Evolutionary conservation across 2,888 invertebrate species (phyloP).

Genomic region (Chalcosyrphus nemorum): DNA sequence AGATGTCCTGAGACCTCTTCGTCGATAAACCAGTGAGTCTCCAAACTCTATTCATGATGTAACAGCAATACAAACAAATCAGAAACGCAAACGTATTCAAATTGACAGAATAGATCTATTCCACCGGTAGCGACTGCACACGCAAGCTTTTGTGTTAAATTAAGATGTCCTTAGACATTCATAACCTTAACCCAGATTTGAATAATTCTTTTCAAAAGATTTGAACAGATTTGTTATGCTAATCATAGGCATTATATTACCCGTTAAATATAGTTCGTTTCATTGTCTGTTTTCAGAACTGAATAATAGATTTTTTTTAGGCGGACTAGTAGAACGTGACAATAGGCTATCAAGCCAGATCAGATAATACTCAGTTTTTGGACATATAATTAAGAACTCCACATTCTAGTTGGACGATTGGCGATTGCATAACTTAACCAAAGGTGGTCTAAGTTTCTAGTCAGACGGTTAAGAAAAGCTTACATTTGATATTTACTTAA

Average conservation of each 20-base stretch:
- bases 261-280: background rate
- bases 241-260: background rate
- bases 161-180: background rate
- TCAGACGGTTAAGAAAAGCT: background rate
- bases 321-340: background rate
- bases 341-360: background rate
- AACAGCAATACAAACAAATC: too few species aligned
- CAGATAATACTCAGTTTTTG: background rate
- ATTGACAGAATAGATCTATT: background rate
- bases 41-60: too few species aligned
- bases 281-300: background rate
- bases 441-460: constrained; percentile 72
- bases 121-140: background rate
- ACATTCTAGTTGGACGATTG: background rate
- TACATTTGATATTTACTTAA: too few species aligned
- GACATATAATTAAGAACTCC: background rate
- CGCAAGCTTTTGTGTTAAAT: background rate
- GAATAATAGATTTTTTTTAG: background rate
- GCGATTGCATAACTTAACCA: constrained; percentile 39
- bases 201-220: background rate
- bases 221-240: background rate
- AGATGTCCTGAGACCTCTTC: too few species aligned
- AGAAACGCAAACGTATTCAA: too few species aligned
- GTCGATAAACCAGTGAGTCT: too few species aligned
- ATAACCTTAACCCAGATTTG: constrained; percentile 2